Base-by-base conservation (phyloP, 2,113 vertebrate genomes). In the Mixornis gularis region DNA sequence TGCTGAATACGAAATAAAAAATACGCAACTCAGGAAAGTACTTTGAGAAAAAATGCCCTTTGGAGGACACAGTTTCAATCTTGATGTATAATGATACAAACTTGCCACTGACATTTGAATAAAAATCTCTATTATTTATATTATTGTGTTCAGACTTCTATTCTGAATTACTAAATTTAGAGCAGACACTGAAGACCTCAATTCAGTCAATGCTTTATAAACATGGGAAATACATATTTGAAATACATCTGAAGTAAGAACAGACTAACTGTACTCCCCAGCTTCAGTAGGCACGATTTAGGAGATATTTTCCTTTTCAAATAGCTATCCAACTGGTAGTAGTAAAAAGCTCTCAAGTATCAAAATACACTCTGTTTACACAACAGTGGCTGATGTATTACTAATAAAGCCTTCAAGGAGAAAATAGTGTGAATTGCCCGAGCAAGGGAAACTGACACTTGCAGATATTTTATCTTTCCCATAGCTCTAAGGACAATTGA, bases 1-100 rank as follows among this genome's bases (percentile, higher is more conserved):
- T 87, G 91, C 95, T 96, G 95, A 95, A 96, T 95, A 96, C 0
- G 63, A 96, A 95, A 96, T 91, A 96, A 91, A 95, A 95, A 96
- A 85, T 94, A 97, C 46, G 89, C 92, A 97, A 97, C 70, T 9
- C 34, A 94, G 71, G 70, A 89, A 97, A 95, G 89, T 60, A 92
- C 72, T 97, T 95, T 88, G 94, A 95, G 91, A 95, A 94, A 94
- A 96, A 95, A 88, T 81, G 83, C 65, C 86, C 92, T 95, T 95
- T 88, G 52, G 52, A 94, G 20, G 79, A 78, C n/a, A n/a, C 36
- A 93, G 18, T 94, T 95, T 87, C 77, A 93, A 53, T 74, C 83
- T 76, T 76, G 44, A 81, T 73, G 77, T 49, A 79, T 90, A 90
- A 93, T 36, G 83, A 90, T 55, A 87, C 38, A 76, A 60, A 92